phyloP scores from a whole-genome alignment of 1,140 invertebrate genomes.

The Chrysoperla carnea region DNA sequence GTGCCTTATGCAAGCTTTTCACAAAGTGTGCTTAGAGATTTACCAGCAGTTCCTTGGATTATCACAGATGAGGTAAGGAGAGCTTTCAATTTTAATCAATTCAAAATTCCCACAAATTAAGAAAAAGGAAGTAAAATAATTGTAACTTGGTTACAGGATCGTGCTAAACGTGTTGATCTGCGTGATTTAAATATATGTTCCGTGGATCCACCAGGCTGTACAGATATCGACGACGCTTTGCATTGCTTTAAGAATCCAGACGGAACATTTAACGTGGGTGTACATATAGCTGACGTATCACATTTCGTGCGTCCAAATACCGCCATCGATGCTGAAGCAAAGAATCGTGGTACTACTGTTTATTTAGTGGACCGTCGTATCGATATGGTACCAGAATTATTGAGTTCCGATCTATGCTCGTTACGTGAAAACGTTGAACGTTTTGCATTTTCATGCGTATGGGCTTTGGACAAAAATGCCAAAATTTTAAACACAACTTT shows the following conservation, averaged over 20 bases:
- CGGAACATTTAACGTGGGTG: conserved; percentile 74
- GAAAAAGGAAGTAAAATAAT: too few species aligned
- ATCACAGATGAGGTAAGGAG: conserved; percentile 75
- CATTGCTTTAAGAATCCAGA: conserved; percentile 67
- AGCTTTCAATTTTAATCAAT: too few species aligned
- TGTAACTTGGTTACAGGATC: background rate
- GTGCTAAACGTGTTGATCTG: conserved; percentile 51
- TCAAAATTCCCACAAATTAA: too few species aligned
- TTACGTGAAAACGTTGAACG: conserved; percentile 68
- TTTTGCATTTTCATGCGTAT: conserved; percentile 86
- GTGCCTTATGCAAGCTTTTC: conserved; percentile 91
- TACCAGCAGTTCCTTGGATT: conserved; percentile 80
- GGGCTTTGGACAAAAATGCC: conserved; percentile 75
- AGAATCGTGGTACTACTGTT: conserved; percentile 70
- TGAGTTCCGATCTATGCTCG: conserved; percentile 89
- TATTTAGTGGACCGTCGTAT: conserved; percentile 80
- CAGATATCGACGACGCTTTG: conserved; percentile 97
- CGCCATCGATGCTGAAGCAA: conserved; percentile 76
- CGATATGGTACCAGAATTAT: conserved; percentile 71
- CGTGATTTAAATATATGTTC: conserved; percentile 80
- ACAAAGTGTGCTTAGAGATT: conserved; percentile 78
- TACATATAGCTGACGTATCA: conserved; percentile 91
- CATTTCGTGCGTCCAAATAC: conserved; percentile 83
- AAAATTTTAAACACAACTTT: conserved; percentile 71
- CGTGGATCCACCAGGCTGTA: conserved; percentile 97